Evolutionary conservation across 2,888 invertebrate genomes (phyloP), one percentile per base, ranked within the genome.

Genomic region (Calliphora vomitoria): DNA sequence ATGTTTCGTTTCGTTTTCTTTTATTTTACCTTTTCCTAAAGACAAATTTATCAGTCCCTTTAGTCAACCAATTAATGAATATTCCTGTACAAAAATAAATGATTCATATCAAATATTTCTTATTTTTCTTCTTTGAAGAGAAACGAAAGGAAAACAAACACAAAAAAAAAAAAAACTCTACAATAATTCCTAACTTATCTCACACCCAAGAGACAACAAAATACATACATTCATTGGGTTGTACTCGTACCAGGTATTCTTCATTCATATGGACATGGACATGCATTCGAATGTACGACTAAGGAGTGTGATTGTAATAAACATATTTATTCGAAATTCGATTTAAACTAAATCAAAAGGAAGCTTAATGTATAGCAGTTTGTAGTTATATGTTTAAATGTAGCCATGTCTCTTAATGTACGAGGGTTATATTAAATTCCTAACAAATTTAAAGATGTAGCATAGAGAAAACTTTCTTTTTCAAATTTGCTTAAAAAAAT

Each of bases 171-270:
- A 10, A 53, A 74, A 60, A 60, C 85, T 82, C 60, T 82, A 38
- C 53, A 74, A 85, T 78, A 85, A 85, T 84, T 79, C 74, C 84
- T 64, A 87, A 74, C 79, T 87, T 87, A 87, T 87, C 84, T 87
- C 78, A 87, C 85, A 87, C 84, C 74, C 68, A 69, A 79, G 78
- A 74, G 82, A 68, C 58, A 74, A 78, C 78, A 86, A 66, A 50
- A 55, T 11, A 50, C 41, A 71, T 47, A 31, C 53, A 58, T 58
- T 55, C 38, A 72, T 58, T 58, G 41, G 6, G 38, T 18, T 79
- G 47, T 8, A 58, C 18, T 69, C 15, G 68, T 62, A 13, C 13
- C 8, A 3, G 41, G 35, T 35, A 35, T 55, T 15, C 50, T 64
- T 44, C 58, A 64, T 41, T 55, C 62, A 53, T n/a, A 41, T 62